Conservation (phyloP, 92 coral and sea anemone genomes). For the Porites cylindrica region DNA sequence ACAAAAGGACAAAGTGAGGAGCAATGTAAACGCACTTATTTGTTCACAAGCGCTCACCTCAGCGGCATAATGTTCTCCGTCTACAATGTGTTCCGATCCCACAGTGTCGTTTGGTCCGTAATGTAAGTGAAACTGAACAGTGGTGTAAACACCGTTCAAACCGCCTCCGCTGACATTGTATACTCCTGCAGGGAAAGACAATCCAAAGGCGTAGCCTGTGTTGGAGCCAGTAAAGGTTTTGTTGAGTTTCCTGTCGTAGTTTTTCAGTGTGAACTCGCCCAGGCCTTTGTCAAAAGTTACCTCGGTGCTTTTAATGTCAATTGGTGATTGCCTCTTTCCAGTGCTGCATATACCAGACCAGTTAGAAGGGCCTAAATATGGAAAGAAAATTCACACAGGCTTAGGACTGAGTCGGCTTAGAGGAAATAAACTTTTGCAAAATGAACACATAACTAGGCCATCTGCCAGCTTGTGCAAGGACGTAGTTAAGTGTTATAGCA, state of each 20-base stretch:
- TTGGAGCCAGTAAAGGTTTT: constrained; percentile 11
- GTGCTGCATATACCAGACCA: constrained; percentile 35
- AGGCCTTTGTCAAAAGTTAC: constrained; percentile 24
- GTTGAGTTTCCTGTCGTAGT: neutral
- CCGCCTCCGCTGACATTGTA: constrained; percentile 57
- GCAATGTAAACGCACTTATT: neutral
- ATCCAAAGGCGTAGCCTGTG: constrained; percentile 46
- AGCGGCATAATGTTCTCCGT: constrained; percentile 69
- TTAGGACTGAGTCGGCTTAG: no score
- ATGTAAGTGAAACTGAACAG: constrained; percentile 62
- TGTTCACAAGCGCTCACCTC: constrained; percentile 56
- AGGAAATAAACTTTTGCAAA: no score
- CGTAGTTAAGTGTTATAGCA: no score
- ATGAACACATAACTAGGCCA: no score
- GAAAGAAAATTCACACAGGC: neutral
- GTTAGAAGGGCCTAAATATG: constrained; percentile 47
- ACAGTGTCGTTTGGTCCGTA: constrained; percentile 52
- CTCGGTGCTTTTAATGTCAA: constrained; percentile 38
- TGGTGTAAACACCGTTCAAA: constrained; percentile 43
- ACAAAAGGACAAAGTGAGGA: neutral
- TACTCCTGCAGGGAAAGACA: neutral
- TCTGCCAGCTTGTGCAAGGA: no score
- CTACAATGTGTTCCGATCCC: constrained; percentile 77
- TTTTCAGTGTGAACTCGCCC: constrained; percentile 16
- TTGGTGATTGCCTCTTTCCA: constrained; percentile 67